A percentile compares a stretch with the other conserved stretches of the same genome.
Conservation (phyloP, 2,797 vertebrate genomes). For the Buphagus erythrorhynchus region DNA sequence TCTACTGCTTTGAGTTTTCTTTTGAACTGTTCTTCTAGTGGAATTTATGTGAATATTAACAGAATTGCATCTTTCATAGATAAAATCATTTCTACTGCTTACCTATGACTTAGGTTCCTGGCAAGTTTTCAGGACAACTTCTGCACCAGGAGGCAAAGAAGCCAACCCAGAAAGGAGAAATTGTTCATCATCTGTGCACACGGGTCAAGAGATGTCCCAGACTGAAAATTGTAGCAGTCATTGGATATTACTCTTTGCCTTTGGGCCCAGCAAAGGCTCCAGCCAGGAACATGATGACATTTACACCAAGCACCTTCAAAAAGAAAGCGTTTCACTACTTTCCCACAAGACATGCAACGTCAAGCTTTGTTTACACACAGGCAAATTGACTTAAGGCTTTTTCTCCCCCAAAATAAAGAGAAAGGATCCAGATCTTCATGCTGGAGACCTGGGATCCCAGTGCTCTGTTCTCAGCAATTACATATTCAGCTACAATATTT, state of each 20-base stretch:
- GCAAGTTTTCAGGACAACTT: background rate
- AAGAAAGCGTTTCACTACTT: background rate
- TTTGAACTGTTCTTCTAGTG: background rate
- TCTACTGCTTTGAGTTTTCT: background rate
- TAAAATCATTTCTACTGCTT: background rate
- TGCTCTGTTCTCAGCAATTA: background rate
- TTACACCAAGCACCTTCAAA: background rate
- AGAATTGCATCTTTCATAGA: background rate
- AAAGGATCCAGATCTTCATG: background rate
- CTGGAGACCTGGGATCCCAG: background rate
- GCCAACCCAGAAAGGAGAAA: background rate
- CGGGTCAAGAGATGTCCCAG: background rate
- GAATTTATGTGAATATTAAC: background rate
- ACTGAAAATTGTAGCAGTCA: background rate
- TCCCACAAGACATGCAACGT: background rate
- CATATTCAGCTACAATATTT: background rate
- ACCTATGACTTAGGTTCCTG: background rate
- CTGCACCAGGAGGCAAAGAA: background rate
- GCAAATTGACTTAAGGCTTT: background rate
- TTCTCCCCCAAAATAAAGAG: background rate
- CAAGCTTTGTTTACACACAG: background rate
- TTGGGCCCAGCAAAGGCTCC: background rate
- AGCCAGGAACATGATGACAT: constrained; percentile 24
- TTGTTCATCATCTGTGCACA: background rate
- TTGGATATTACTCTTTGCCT: background rate